Evolutionary conservation across 2,888 invertebrate genomes (phyloP), one percentile per base, ranked within the genome.

Genomic region (Eretmocerus hayati): DNA sequence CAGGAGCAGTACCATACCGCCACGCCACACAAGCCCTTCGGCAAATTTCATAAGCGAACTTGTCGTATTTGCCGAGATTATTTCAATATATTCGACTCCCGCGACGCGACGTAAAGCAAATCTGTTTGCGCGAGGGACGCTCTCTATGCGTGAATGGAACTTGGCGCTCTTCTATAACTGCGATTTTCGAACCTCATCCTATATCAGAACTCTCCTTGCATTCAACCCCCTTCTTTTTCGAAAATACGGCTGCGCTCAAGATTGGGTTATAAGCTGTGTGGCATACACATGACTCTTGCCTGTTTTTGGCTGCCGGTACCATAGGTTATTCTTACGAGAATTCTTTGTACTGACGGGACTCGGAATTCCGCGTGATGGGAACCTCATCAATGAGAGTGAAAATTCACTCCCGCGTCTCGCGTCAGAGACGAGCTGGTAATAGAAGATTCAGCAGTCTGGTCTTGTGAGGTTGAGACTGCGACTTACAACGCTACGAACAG

Each of bases 41-140:
- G 71, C 69, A 71, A 70, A 71, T 71, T 71, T 70, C 71, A 71
- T 71, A 69, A 71, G 70, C 71, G 71, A 71, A 69, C 69, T 71
- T 71, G 70, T 71, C 71, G 69, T 71, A 71, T 71, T 71, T 71
- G 68, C 71, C 62, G 70, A 70, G 71, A 71, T 71, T 71, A 71
- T 71, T 69, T 71, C 70, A 71, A 71, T 70, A 71, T 70, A 71
- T 71, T 71, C 71, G 70, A 69, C 69, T 71, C 64, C 40, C 49
- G 2, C 30, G 9, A 8, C 5, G 11, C 4, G 6, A 15, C 4
- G 35, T 11, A 19, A 58, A 64, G 63, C 31, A 49, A 69, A 71
- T 69, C 69, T 70, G 71, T 70, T 70, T 71, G 69, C 68, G 61
- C 67, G 45, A 42, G 38, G 18, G 19, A 30, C 8, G 30, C 15